Base-by-base conservation (phyloP, 92 coral and sea anemone species). In the Porites evermanni region DNA sequence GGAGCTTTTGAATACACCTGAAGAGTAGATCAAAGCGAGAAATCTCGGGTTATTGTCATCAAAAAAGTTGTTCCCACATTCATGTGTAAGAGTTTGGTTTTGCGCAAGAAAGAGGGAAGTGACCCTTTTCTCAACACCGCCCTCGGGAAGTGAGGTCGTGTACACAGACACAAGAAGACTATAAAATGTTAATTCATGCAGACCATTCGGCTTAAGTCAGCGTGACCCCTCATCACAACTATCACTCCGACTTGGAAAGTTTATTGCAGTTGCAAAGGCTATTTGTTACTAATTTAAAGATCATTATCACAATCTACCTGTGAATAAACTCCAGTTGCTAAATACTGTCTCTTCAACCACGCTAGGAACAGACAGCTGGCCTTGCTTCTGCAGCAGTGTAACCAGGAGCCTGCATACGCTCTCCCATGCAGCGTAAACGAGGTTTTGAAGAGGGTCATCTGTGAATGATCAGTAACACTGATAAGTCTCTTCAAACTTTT, bases 351-450 rank as follows among this genome's bases (percentile, higher is more conserved):
- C 81, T 78, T 94, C 98, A 53, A 90, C 86, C 3, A 92, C 89
- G 71, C 95, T 92, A 32, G 95, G 92, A 59, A 94, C 95, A 12
- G 91, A 79, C 73, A 90, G 63, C 38, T 89, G 91, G 24, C 98
- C 98, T 90, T 94, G 98, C 4, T 91, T 86, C 82, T 92, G 95
- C 12, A 94, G 83, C 70, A 92, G 50, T 7, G 93, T 86, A 14
- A 94, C 86, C 12, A 92, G 79, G 20, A 92, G 32, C 17, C 76
- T 72, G 29, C 82, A 66, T 6, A 88, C 91, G 53, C 84, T 70
- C 85, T 90, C 91, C 91, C 91, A 82, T 18, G 92, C 82, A 3
- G 78, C 18, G 14, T 58, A 56, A 38, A 84, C 70, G 8, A 79
- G 73, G 67, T 18, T 75, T 53, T 73, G 72, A 8, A 92, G 83